A percentile compares a stretch with the other conserved stretches of the same genome.
phyloP scores from a whole-genome alignment of 1,140 invertebrate genomes.

The Brachionus paranguensis region DNA sequence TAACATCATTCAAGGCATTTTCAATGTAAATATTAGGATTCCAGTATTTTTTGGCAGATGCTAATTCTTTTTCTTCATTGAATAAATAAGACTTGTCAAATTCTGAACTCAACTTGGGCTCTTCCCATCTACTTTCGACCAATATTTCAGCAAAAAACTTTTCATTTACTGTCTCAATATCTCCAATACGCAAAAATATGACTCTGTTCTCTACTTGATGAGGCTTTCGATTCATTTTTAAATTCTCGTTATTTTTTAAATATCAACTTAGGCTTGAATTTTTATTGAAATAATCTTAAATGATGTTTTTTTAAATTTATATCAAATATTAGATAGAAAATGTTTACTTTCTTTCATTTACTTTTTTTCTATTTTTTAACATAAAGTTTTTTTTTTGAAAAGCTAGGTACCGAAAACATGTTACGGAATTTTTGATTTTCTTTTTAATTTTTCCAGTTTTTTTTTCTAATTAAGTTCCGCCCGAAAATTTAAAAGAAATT shows the following conservation, averaged over 20 bases:
- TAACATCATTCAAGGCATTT: constrained; percentile 40
- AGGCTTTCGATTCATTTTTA: not conserved
- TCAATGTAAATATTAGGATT: constrained; percentile 40
- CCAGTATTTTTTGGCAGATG: constrained; percentile 8
- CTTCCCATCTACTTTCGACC: constrained; percentile 40
- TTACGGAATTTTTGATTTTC: not conserved
- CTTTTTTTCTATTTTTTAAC: not conserved
- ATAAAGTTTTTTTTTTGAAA: not conserved
- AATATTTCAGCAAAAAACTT: constrained; percentile 42
- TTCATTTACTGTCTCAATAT: constrained; percentile 42
- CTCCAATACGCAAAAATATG: constrained; percentile 42
- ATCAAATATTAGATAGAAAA: not conserved
- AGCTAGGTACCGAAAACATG: not conserved
- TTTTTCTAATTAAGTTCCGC: not conserved
- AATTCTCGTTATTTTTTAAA: no score
- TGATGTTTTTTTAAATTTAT: not conserved
- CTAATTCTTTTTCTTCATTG: constrained; percentile 6
- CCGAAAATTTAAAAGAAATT: not conserved
- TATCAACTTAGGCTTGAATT: no score
- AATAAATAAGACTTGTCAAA: not conserved
- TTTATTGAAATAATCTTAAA: no score
- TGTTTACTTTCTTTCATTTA: not conserved
- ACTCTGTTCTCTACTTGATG: not conserved
- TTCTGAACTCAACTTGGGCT: not conserved
- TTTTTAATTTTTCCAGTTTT: not conserved